A percentile compares a stretch with the other conserved stretches of the same genome.
Evolutionary conservation across 2,888 invertebrate species (phyloP).

Genomic region (Dendrolimus pini): DNA sequence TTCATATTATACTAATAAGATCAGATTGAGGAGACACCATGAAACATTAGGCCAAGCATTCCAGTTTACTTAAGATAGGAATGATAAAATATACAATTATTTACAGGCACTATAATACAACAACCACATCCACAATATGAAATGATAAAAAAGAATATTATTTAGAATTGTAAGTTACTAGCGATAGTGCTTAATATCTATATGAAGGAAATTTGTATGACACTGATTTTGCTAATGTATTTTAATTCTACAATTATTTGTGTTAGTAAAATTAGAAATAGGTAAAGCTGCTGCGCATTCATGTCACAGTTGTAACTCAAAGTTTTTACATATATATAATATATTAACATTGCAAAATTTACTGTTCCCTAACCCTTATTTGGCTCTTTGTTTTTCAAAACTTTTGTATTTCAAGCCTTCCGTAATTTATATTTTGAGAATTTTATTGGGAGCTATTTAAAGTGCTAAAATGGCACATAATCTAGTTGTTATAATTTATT

Average conservation of each 20-base stretch:
- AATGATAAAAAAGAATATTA: neutral
- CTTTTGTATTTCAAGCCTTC: too few relatives aligned
- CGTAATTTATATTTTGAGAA: too few relatives aligned
- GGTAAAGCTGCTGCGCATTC: neutral
- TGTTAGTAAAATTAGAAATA: neutral
- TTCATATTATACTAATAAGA: neutral
- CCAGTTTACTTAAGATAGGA: constrained; percentile 7
- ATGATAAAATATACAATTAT: constrained; percentile 12
- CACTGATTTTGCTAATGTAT: too few relatives aligned
- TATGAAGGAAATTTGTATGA: neutral
- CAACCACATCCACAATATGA: constrained; percentile 18
- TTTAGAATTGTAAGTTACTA: constrained; percentile 3
- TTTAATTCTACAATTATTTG: neutral
- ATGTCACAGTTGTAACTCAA: neutral
- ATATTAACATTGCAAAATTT: too few relatives aligned
- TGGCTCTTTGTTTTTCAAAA: too few relatives aligned
- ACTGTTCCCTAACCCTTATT: too few relatives aligned
- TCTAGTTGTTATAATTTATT: too few relatives aligned
- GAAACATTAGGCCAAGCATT: constrained; percentile 31
- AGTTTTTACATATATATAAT: too few relatives aligned
- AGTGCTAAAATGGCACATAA: too few relatives aligned
- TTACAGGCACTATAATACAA: constrained; percentile 19
- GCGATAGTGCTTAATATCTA: neutral
- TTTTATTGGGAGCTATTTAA: too few relatives aligned
- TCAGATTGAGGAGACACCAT: constrained; percentile 10